Base-by-base conservation (phyloP, 2,797 vertebrate genomes). In the Enteromius afrohamiltoni region DNA sequence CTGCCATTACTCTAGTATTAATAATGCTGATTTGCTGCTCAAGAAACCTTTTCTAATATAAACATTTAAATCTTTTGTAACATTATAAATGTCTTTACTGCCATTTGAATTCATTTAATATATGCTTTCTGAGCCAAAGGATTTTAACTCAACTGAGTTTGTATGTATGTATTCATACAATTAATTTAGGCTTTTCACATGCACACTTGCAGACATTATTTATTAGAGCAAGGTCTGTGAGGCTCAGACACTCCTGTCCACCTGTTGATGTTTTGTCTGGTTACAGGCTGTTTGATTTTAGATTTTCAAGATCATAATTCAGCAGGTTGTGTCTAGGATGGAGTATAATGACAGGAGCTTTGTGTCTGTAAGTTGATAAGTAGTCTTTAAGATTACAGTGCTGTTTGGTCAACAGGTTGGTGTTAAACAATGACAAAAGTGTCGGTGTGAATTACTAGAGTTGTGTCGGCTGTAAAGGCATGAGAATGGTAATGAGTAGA, bases 201-300 rank as follows among this genome's bases (percentile, higher is more conserved):
- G 29, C 9, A 68, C 58, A 47, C 58, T 62, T 68, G 29, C 64
- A 53, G 62, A 68, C 80, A 77, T 85, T 62, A 82, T 88, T 67
- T 83, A 70, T 80, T 78, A 78, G 68, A 70, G 40, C 45, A 51
- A 65, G n/a, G 11, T 73, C 80, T 86, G 75, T 88, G 82, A 31
- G n/a, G 82, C 83, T 85, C 85, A 87, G 86, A 83, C 85, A 74
- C 17, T 45, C 19, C 84, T 81, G 82, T 87, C 74, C 83, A 89
- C 85, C 87, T 89, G 87, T 77, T 83, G 69, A 84, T 87, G 84
- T 89, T 89, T 89, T 88, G 88, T 89, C 88, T 89, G 79, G 68
- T 77, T 69, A 77, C 74, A 83, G 78, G 64, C 37, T 77, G 70
- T 85, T 82, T 85, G 80, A 80, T 79, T 84, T 85, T 62, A 89